Percentiles rank a stretch among this genome's conserved stretches.
Evolutionary conservation across 1,140 invertebrate genomes (phyloP).

Genomic region (Oreohelix idahoensis): DNA sequence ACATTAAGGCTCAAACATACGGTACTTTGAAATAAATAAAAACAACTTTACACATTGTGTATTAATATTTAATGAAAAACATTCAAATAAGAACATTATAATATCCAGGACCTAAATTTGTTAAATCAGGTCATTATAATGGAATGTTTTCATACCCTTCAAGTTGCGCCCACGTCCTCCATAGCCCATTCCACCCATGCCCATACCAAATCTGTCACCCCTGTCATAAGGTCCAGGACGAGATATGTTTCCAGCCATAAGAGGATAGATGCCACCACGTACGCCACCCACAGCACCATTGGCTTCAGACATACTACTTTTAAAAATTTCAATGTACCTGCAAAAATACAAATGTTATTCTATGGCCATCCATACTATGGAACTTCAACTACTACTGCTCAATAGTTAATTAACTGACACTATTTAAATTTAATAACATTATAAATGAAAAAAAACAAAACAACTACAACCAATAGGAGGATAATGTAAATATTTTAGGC

Average conservation of each 20-base stretch:
- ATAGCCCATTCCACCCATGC: slow-evolving; percentile 57
- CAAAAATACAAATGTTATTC: slow-evolving; percentile 29
- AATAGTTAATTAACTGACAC: neutral
- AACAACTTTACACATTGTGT: too few relatives aligned
- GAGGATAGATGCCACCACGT: slow-evolving; percentile 52
- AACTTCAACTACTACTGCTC: neutral
- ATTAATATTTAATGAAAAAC: too few relatives aligned
- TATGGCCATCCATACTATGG: neutral
- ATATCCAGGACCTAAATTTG: too few relatives aligned
- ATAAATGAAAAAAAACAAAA: too few relatives aligned
- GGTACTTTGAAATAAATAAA: too few relatives aligned
- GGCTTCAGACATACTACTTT: slow-evolving; percentile 87
- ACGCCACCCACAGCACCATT: slow-evolving; percentile 77
- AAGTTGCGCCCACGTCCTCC: slow-evolving; percentile 76
- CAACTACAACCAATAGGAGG: too few relatives aligned
- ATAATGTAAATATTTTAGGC: too few relatives aligned
- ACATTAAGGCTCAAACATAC: too few relatives aligned
- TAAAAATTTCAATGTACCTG: slow-evolving; percentile 96
- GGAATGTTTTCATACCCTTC: slow-evolving; percentile 74
- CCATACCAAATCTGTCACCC: slow-evolving; percentile 56
- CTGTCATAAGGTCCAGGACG: slow-evolving; percentile 89
- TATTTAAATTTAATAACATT: too few relatives aligned
- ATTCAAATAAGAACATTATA: too few relatives aligned
- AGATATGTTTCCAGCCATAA: slow-evolving; percentile 72
- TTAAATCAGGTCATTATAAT: too few relatives aligned